A percentile compares a stretch with the other conserved stretches of the same genome.
Evolutionary conservation across 2,888 invertebrate genomes (phyloP).

Genomic region (Buathra laborator): DNA sequence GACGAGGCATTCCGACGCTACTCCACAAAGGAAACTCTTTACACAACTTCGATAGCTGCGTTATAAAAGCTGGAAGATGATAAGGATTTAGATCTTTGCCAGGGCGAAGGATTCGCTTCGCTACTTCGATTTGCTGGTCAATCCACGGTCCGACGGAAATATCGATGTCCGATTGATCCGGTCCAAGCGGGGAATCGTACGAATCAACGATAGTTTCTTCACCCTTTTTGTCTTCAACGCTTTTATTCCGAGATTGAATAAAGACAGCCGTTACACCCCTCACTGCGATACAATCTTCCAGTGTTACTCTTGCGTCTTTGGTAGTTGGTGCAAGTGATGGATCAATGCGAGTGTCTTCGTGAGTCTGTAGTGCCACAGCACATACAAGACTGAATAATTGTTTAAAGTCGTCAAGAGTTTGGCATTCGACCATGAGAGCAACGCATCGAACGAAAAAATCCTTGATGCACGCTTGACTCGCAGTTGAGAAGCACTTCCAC

Average conservation of each 20-base stretch:
- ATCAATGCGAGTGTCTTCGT: not conserved
- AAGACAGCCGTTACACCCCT: not conserved
- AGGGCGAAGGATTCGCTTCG: not conserved
- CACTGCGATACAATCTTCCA: slow-evolving; percentile 48
- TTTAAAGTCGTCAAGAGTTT: slow-evolving; percentile 15
- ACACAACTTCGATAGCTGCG: not conserved
- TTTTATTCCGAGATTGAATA: not conserved
- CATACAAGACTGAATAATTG: slow-evolving; percentile 12
- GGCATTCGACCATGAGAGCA: slow-evolving; percentile 27
- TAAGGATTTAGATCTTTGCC: not conserved
- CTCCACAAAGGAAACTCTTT: slow-evolving; percentile 7
- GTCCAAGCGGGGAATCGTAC: slow-evolving; percentile 3
- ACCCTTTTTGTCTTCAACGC: not conserved
- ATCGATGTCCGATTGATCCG: not conserved
- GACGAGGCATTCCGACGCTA: not conserved
- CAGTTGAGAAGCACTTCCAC: slow-evolving; percentile 44
- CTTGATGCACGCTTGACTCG: slow-evolving; percentile 24
- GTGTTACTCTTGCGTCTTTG: slow-evolving; percentile 40
- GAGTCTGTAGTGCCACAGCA: slow-evolving; percentile 19
- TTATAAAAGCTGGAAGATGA: not conserved
- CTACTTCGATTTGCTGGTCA: not conserved
- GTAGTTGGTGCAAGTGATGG: not conserved
- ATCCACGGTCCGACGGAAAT: not conserved
- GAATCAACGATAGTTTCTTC: not conserved
- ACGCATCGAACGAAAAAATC: slow-evolving; percentile 62